Base-by-base conservation (phyloP, 1,140 invertebrate species). In the Diuraphis noxia region DNA sequence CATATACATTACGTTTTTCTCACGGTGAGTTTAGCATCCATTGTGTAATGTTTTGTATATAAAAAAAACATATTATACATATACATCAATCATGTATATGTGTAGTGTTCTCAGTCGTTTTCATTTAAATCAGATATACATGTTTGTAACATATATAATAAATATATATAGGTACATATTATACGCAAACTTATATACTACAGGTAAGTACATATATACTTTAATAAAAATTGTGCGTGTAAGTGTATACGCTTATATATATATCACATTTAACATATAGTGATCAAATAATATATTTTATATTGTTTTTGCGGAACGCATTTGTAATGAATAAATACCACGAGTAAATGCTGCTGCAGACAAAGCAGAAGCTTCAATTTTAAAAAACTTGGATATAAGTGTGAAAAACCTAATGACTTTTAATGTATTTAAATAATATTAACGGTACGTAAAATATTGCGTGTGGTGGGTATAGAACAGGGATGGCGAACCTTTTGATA, bases 1-100 rank as follows among this genome's bases (percentile, higher is more conserved):
- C 30, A 21, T 84, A 84, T 30, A 49, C 7, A 49, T 49, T 49
- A 86, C 2, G 82, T 25, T 86, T 86, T 86, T 86, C 85, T 86
- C 85, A 86, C 46, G 85, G 46, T 38, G 85, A 86, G 85, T 86
- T 86, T 86, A 86, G 34, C 85, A 52, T 86, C 85, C 34, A 86
- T 86, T 86, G 85, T 86, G 85, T 86, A 52, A 38, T 34, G 46
- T 34, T 86, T 49, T 86, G 84, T 86, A 23, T 49, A 36, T 52
- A 10, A 7, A 86, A 86, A 86, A 85, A 41, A 40, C 25, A 56
- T 30, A 30, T 9, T 30, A 4, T 56, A 63, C 13, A 56, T 63
- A 63, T 36, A 21, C 23, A 38, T 36, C n/a, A n/a, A 38, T 23
- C 17, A 38, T 81, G 2, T 25, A 25, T 10, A 38, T n/a, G n/a